phyloP scores from a whole-genome alignment of 2,797 vertebrate species.

The Gymnoscopelus microlampas region DNA sequence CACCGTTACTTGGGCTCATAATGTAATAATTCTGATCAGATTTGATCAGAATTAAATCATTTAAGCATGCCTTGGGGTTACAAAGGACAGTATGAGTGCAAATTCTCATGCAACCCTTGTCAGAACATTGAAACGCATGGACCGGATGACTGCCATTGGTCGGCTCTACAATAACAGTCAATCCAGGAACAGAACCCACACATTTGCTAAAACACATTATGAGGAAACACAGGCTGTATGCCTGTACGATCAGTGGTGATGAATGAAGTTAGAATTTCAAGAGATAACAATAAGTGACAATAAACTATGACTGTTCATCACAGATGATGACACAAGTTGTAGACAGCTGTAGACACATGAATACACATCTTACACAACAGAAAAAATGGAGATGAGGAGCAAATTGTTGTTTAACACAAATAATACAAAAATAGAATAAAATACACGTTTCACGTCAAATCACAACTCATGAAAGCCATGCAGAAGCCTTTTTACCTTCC shows the following conservation, averaged over 20 bases:
- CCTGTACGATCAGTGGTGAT: slow-evolving; percentile 24
- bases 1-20: neutral
- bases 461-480: slow-evolving; percentile 19
- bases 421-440: too few relatives aligned
- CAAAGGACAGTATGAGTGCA: neutral
- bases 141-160: neutral
- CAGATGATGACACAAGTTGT: slow-evolving; percentile 36
- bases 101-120: slow-evolving; percentile 33
- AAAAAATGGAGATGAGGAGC: too few relatives aligned
- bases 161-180: too few relatives aligned
- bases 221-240: too few relatives aligned
- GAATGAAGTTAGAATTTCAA: slow-evolving; percentile 31
- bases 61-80: too few relatives aligned
- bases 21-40: slow-evolving; percentile 1
- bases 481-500: slow-evolving; percentile 53
- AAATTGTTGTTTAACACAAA: too few relatives aligned
- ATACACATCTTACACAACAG: slow-evolving; percentile 6
- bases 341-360: slow-evolving; percentile 30
- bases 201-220: too few relatives aligned
- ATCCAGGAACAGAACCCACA: too few relatives aligned
- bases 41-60: neutral
- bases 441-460: too few relatives aligned
- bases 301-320: slow-evolving; percentile 26
- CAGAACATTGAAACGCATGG: slow-evolving; percentile 51
- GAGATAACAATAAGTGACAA: slow-evolving; percentile 18